Evolutionary conservation across 92 coral and sea anemone genomes (phyloP).

Genomic region (Umimayanthus chanpuru): DNA sequence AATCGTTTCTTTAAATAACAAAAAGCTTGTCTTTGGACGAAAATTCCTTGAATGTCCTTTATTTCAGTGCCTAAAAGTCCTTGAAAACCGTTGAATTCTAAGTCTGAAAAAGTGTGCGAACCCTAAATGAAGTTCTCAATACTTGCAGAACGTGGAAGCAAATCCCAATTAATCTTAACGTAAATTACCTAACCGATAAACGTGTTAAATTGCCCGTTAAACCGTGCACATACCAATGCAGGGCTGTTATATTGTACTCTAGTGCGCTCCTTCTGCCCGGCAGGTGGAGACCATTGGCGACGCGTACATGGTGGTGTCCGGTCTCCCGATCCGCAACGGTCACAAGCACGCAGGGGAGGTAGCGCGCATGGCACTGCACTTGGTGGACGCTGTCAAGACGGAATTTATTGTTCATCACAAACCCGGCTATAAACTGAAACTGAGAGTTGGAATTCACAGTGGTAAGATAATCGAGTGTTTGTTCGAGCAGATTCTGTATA

Average conservation of each 20-base stretch:
- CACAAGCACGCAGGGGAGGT: slow-evolving; percentile 95
- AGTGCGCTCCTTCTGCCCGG: slow-evolving; percentile 99
- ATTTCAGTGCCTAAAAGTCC: too few species aligned
- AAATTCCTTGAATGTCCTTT: too few species aligned
- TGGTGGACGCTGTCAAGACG: slow-evolving; percentile 88
- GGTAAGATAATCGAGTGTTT: slow-evolving; percentile 58
- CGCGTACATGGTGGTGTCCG: slow-evolving; percentile 99
- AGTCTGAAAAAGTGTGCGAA: too few species aligned
- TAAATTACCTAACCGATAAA: not conserved
- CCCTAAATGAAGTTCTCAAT: not conserved
- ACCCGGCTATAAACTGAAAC: slow-evolving; percentile 80
- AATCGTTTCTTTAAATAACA: too few species aligned
- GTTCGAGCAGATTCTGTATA: not conserved
- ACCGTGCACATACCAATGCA: slow-evolving; percentile 73
- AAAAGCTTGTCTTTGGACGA: too few species aligned
- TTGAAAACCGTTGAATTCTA: too few species aligned
- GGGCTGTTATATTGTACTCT: slow-evolving; percentile 93
- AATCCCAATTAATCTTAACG: not conserved
- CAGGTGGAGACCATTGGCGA: slow-evolving; percentile 99
- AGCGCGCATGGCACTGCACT: slow-evolving; percentile 91
- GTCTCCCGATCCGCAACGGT: slow-evolving; percentile 93
- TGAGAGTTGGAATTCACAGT: slow-evolving; percentile 94
- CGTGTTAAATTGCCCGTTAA: slow-evolving; percentile 36
- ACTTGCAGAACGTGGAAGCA: not conserved
- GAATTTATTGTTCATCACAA: slow-evolving; percentile 90